Evolutionary conservation across 92 coral and sea anemone genomes (phyloP).

Genomic region (Umimayanthus kanabou): DNA sequence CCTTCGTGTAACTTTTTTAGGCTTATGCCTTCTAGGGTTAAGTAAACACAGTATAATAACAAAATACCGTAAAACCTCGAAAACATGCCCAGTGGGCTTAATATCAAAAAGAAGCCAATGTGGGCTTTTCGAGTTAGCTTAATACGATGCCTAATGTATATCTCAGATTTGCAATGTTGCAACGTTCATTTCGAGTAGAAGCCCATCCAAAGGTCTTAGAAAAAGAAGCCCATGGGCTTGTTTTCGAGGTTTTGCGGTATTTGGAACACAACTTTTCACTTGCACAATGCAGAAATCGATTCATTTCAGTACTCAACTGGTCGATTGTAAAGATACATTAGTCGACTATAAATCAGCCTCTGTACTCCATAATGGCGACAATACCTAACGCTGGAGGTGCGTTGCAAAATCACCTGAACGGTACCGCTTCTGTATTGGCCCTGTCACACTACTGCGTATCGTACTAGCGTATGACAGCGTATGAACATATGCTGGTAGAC

Average conservation of each 20-base stretch:
- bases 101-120: neutral
- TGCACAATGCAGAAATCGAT: conserved; percentile 17
- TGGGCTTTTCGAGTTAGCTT: conserved; percentile 13
- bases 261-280: conserved; percentile 9
- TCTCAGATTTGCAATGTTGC: conserved; percentile 19
- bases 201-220: no score
- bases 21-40: no score
- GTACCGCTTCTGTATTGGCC: conserved; percentile 11
- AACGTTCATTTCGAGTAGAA: conserved; percentile 17
- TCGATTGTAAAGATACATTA: conserved; percentile 10
- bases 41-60: conserved; percentile 10
- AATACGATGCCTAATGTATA: conserved; percentile 16
- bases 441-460: no score
- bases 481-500: no score
- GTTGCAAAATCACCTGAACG: conserved; percentile 18
- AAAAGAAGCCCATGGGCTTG: conserved; percentile 7
- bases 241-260: conserved; percentile 17
- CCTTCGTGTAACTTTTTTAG: no score
- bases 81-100: neutral
- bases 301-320: conserved; percentile 15
- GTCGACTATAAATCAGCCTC: conserved; percentile 11
- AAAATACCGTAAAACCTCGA: neutral
- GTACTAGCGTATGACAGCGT: no score
- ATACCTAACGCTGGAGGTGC: conserved; percentile 6
- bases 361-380: conserved; percentile 17